Percentiles rank a stretch among this genome's conserved stretches.
These are phyloP conservation scores for Pteronura brasiliensis DNA, from an alignment of 2,113 vertebrate species.

Conservation along the genomic window DNA sequence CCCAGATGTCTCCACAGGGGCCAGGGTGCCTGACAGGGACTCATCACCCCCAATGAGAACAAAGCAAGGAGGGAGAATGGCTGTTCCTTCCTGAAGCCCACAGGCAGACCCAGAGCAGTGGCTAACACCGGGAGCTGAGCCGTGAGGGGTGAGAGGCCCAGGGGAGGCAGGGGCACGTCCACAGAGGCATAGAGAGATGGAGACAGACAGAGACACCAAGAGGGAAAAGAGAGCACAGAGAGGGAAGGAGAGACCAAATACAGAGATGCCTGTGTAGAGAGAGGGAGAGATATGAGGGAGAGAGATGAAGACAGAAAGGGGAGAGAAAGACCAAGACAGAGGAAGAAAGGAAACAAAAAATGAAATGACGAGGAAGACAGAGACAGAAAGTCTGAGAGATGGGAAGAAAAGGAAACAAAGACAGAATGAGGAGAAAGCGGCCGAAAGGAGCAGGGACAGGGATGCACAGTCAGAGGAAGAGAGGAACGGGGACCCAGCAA, in stretches of 20 bases:
- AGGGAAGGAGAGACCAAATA: not conserved
- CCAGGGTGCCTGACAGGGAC: not conserved
- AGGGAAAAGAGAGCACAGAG: not conserved
- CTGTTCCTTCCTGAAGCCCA: not conserved
- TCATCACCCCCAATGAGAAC: not conserved
- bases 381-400: too few species aligned
- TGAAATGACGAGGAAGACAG: not conserved
- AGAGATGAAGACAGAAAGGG: not conserved
- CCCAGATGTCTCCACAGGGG: not conserved
- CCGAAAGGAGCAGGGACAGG: too few species aligned
- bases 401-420: not conserved
- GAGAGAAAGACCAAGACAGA: not conserved
- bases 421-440: not conserved
- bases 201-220: not conserved
- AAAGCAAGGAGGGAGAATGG: not conserved
- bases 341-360: not conserved
- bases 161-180: not conserved
- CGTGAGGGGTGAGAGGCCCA: too few species aligned
- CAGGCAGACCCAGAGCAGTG: not conserved
- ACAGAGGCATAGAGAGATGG: not conserved
- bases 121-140: not conserved
- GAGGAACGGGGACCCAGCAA: not conserved
- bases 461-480: too few species aligned
- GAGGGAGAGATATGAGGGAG: not conserved
- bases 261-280: not conserved